Percentiles rank a stretch among this genome's conserved stretches.
phyloP scores from a whole-genome alignment of 2,797 vertebrate genomes.

The Chaunax sp. region DNA sequence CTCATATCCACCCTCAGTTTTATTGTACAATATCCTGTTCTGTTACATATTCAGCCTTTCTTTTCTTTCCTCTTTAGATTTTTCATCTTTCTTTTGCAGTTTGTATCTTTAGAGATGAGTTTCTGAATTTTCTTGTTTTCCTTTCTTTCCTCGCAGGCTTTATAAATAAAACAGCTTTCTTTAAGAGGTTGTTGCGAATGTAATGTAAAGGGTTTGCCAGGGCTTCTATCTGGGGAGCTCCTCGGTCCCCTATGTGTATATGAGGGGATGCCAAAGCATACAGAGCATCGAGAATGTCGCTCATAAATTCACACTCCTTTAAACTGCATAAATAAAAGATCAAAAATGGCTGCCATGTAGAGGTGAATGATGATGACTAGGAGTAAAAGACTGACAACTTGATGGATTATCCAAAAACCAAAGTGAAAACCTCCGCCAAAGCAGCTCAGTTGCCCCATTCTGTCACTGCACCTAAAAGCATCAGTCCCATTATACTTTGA shows the following conservation, averaged over 20 bases:
- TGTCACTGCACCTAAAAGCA: too few relatives aligned
- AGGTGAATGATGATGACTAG: constrained; percentile 44
- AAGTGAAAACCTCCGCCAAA: background rate
- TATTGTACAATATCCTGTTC: background rate
- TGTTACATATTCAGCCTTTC: background rate
- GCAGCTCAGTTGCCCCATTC: too few relatives aligned
- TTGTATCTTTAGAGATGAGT: background rate
- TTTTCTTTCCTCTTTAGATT: background rate
- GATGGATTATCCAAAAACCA: constrained; percentile 15
- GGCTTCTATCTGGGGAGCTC: constrained; percentile 21
- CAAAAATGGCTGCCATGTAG: constrained; percentile 30
- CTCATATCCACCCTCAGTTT: background rate
- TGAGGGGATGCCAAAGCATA: constrained; percentile 52
- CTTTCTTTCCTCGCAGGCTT: background rate
- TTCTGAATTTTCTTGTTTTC: background rate
- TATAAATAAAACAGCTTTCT: constrained; percentile 42
- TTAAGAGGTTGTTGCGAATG: background rate
- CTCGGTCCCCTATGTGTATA: constrained; percentile 53
- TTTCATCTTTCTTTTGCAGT: constrained; percentile 8
- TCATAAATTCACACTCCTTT: constrained; percentile 81
- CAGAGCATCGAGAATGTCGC: constrained; percentile 40
- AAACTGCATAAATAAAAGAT: constrained; percentile 82
- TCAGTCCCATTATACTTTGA: too few relatives aligned
- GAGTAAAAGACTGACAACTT: constrained; percentile 21
- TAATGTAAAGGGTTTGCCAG: constrained; percentile 25